phyloP scores from a whole-genome alignment of 2,888 invertebrate genomes.

The Nomada fucata region DNA sequence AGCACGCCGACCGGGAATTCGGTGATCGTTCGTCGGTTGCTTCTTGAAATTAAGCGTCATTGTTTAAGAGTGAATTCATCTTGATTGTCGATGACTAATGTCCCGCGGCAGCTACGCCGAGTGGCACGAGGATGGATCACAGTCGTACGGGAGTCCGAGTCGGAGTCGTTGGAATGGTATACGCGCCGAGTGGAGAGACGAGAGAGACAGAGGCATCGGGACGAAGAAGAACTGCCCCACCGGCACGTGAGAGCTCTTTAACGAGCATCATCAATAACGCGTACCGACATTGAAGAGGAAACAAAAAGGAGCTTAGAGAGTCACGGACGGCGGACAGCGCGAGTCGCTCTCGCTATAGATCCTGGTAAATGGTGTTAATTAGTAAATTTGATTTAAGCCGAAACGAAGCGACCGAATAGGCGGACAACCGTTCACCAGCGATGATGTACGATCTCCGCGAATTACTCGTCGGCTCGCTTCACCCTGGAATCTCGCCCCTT shows the following conservation, averaged over 20 bases:
- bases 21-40: slow-evolving; percentile 70
- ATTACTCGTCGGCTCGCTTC: slow-evolving; percentile 59
- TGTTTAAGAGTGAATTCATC: slow-evolving; percentile 78
- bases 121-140: slow-evolving; percentile 69
- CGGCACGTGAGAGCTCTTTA: slow-evolving; percentile 76
- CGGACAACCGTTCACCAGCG: slow-evolving; percentile 67
- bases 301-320: slow-evolving; percentile 64
- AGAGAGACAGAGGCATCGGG: slow-evolving; percentile 48
- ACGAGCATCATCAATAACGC: slow-evolving; percentile 78
- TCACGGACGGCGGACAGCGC: slow-evolving; percentile 64
- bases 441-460: slow-evolving; percentile 72
- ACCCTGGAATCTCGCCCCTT: slow-evolving; percentile 54
- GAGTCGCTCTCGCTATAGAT: slow-evolving; percentile 62
- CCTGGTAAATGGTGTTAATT: slow-evolving; percentile 75
- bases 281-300: slow-evolving; percentile 72
- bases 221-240: slow-evolving; percentile 70
- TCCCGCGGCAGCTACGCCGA: slow-evolving; percentile 63
- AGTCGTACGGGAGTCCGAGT: slow-evolving; percentile 64
- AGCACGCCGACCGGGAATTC: slow-evolving; percentile 52
- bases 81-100: slow-evolving; percentile 81
- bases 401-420: slow-evolving; percentile 69
- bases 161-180: slow-evolving; percentile 29
- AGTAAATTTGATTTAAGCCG: slow-evolving; percentile 75
- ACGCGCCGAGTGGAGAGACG: slow-evolving; percentile 26
- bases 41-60: slow-evolving; percentile 78